Conservation (phyloP, 2,797 vertebrate species). For the Gadopsis bispinosus region DNA sequence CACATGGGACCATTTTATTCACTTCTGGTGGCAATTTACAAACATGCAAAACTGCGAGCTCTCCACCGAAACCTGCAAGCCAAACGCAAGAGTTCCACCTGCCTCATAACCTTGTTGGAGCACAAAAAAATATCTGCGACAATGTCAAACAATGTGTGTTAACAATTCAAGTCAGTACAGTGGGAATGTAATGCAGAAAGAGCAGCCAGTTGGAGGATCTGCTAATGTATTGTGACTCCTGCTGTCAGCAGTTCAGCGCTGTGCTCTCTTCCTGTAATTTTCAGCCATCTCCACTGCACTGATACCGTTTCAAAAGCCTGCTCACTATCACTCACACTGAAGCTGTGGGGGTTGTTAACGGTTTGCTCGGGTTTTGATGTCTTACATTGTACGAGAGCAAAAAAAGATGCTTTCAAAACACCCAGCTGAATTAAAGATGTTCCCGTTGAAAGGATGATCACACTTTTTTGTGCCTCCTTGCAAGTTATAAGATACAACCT, state of each 20-base stretch:
- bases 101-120: slow-evolving; percentile 74
- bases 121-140: slow-evolving; percentile 56
- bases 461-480: slow-evolving; percentile 16
- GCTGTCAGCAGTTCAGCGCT: slow-evolving; percentile 81
- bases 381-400: slow-evolving; percentile 41
- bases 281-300: slow-evolving; percentile 64
- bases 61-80: slow-evolving; percentile 73
- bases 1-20: slow-evolving; percentile 88
- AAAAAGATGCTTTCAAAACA: slow-evolving; percentile 57
- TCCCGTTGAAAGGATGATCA: slow-evolving; percentile 41
- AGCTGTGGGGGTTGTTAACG: slow-evolving; percentile 45
- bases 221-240: slow-evolving; percentile 83
- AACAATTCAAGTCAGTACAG: slow-evolving; percentile 70
- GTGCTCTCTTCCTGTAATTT: slow-evolving; percentile 71
- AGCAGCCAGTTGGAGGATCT: slow-evolving; percentile 62
- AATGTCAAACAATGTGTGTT: slow-evolving; percentile 77
- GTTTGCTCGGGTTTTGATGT: slow-evolving; percentile 63
- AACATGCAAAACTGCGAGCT: slow-evolving; percentile 76
- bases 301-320: slow-evolving; percentile 64
- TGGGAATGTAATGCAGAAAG: slow-evolving; percentile 71
- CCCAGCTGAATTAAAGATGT: slow-evolving; percentile 40
- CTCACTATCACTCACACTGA: slow-evolving; percentile 53
- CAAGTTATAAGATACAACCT: slow-evolving; percentile 14
- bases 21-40: slow-evolving; percentile 87
- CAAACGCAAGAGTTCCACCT: slow-evolving; percentile 82